phyloP scores from a whole-genome alignment of 23 tunicate species.

The Diplosoma virens region DNA sequence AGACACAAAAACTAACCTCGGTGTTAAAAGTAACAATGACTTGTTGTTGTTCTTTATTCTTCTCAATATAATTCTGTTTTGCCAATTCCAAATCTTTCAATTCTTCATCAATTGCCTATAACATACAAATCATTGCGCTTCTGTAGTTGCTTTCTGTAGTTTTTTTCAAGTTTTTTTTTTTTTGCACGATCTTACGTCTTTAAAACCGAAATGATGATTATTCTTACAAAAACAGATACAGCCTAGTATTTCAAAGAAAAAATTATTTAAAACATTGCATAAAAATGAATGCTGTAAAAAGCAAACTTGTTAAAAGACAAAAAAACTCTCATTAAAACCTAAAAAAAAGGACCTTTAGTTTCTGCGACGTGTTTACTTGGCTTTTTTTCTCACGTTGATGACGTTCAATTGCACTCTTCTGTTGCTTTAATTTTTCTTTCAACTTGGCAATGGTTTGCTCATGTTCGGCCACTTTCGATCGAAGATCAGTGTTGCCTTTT shows the following conservation, averaged over 20 bases:
- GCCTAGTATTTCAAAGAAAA: no score
- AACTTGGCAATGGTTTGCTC: slow-evolving; percentile 43
- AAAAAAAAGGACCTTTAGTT: slow-evolving; percentile 71
- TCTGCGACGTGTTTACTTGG: slow-evolving; percentile 33
- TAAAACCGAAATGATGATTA: no score
- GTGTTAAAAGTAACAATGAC: slow-evolving; percentile 65
- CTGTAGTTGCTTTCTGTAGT: no score
- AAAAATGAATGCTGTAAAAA: background rate
- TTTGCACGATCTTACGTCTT: no score
- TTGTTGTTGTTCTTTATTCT: slow-evolving; percentile 67
- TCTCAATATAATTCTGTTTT: slow-evolving; percentile 61
- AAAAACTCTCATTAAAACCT: background rate
- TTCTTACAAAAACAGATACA: no score
- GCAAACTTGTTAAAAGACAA: background rate
- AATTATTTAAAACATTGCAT: background rate
- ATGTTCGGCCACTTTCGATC: slow-evolving; percentile 48
- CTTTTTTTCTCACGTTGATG: slow-evolving; percentile 47
- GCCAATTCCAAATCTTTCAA: slow-evolving; percentile 51
- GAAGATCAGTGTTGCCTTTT: slow-evolving; percentile 75
- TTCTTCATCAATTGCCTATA: slow-evolving; percentile 67
- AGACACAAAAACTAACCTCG: slow-evolving; percentile 42
- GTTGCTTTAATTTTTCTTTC: slow-evolving; percentile 61
- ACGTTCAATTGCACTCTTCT: slow-evolving; percentile 53
- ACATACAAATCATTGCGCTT: no score
- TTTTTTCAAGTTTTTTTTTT: no score